These are phyloP conservation scores for Anagrus nilaparvatae DNA, from an alignment of 1,140 invertebrate species.

Conservation along the genomic window DNA sequence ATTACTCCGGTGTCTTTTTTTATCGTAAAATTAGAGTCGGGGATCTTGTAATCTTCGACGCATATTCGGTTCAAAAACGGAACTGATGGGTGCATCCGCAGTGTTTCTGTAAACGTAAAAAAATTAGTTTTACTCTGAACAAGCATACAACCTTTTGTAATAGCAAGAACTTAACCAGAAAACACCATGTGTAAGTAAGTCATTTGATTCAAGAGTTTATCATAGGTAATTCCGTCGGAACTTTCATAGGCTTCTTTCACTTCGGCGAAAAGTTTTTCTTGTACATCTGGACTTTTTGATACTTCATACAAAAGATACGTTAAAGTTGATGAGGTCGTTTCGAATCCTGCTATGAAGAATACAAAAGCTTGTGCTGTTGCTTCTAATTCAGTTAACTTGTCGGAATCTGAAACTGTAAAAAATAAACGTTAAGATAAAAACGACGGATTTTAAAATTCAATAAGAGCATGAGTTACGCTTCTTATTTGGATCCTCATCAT, in stretches of 20 bases:
- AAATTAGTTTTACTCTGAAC: background rate
- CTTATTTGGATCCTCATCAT: no score
- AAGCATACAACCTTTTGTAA: no score
- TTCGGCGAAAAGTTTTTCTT: constrained; percentile 44
- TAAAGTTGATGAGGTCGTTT: constrained; percentile 48
- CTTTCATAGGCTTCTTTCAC: constrained; percentile 31
- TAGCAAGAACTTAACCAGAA: constrained; percentile 36
- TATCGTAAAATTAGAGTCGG: constrained; percentile 21
- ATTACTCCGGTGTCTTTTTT: constrained; percentile 23
- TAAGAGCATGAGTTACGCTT: no score
- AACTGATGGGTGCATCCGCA: constrained; percentile 39
- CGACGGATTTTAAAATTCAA: no score
- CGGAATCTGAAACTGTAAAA: no score
- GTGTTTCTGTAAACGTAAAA: constrained; percentile 25
- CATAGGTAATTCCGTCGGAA: constrained; percentile 22
- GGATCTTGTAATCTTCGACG: constrained; percentile 33
- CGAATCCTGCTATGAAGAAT: constrained; percentile 54
- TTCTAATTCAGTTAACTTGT: constrained; percentile 22
- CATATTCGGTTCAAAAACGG: constrained; percentile 31
- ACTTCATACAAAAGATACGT: constrained; percentile 43
- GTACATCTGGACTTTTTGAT: constrained; percentile 46
- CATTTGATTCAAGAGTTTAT: constrained; percentile 27
- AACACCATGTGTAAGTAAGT: constrained; percentile 33
- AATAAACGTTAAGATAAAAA: no score
- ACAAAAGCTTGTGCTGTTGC: constrained; percentile 40